Base-by-base conservation (phyloP, 2,888 invertebrate species). In the Cenopis cana region DNA sequence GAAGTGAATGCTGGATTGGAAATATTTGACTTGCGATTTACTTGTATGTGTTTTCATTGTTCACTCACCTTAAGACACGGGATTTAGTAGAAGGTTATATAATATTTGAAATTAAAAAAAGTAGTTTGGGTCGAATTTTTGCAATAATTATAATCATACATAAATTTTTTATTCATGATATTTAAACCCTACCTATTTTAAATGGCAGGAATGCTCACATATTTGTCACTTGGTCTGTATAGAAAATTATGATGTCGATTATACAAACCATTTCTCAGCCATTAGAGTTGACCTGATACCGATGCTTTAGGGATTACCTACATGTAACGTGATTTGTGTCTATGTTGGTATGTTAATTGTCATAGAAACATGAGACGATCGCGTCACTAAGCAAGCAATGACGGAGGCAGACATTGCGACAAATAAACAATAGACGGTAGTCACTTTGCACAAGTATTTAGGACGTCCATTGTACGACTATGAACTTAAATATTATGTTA, bases 351-450 rank as follows among this genome's bases (percentile, higher is more conserved):
- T 8, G n/a, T 46, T 0, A 49, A 62, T 8, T 62, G 50, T 62
- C 33, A 50, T 29, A 29, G 14, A 50, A 18, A 20, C 17, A 61
- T 61, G 24, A 46, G 33, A 17, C 10, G 49, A 24, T 6, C 14
- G 33, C 61, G 61, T 62, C 61, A 50, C 61, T 49, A 8, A 46
- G 61, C 61, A 29, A 62, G 18, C 61, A 33, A 49, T 61, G 49
- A 33, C 61, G 61, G 17, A n/a, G 46, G 46, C 24, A 20, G 60
- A 46, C n/a, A 60, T 49, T 61, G 33, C n/a, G 33, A 50, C 17
- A 64, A 64, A 29, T 54, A 64, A 41, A 55, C 61, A 50, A 50
- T 50, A 20, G 52, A 24, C 6, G 0, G 33, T 62, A 17, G 11
- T 49, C 4, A 24, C 8, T 46, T 46, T 54, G 20, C 12, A 24